Conservation (phyloP, 2,797 vertebrate species). For the Luscinia luscinia region DNA sequence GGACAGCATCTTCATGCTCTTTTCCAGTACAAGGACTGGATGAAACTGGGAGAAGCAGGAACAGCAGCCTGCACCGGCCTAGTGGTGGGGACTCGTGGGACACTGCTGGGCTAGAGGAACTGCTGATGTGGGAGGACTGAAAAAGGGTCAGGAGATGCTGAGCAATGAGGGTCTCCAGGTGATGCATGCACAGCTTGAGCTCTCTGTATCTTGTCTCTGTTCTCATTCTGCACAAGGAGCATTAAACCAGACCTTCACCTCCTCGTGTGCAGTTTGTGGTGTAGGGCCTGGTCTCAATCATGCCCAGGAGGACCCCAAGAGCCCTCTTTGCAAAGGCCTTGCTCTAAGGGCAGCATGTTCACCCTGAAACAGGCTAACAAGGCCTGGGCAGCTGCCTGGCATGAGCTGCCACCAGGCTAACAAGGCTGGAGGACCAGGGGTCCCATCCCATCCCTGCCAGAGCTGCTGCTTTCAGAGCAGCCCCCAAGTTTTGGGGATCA, state of each 20-base stretch:
- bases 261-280: fast-evolving
- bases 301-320: fast-evolving
- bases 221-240: neutral
- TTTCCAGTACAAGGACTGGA: neutral
- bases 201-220: neutral
- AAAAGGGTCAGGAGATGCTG: neutral
- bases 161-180: neutral
- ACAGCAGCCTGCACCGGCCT: neutral
- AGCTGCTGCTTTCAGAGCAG: neutral
- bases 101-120: neutral
- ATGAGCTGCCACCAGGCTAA: neutral
- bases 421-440: neutral
- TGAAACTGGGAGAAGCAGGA: neutral
- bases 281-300: neutral
- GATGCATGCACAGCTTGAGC: neutral
- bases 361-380: neutral
- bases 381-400: neutral
- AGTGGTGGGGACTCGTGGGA: fast-evolving
- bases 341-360: neutral
- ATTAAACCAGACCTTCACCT: neutral
- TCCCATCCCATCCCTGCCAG: fast-evolving
- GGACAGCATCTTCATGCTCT: fast-evolving
- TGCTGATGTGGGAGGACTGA: fast-evolving
- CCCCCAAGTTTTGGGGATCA: neutral
- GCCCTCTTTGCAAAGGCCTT: neutral